Percentiles rank a stretch among this genome's conserved stretches.
phyloP scores from a whole-genome alignment of 1,140 invertebrate genomes.

The Copidosoma floridanum region DNA sequence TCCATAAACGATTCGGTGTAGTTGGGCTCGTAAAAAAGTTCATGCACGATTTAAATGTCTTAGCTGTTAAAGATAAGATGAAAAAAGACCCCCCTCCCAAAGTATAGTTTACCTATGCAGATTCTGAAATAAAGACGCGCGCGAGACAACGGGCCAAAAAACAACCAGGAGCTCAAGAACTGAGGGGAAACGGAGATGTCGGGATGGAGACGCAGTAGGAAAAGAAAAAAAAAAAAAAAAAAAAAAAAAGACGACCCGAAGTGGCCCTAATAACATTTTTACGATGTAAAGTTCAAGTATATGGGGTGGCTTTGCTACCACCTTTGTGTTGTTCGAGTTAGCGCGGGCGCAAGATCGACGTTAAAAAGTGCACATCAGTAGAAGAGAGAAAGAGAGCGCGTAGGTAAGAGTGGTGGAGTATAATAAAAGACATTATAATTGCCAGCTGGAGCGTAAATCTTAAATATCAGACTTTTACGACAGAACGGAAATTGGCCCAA shows the following conservation, averaged over 20 bases:
- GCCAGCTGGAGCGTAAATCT: constrained; percentile 53
- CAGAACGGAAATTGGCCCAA: constrained; percentile 49
- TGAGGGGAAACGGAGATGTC: not conserved
- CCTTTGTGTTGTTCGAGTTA: no score
- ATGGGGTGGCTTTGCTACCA: no score
- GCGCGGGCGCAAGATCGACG: constrained; percentile 27
- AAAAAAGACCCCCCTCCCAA: no score
- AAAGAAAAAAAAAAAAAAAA: constrained; percentile 15
- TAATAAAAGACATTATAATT: constrained; percentile 57
- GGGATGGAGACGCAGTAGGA: not conserved
- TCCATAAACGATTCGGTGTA: no score
- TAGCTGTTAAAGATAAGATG: constrained; percentile 28
- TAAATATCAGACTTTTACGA: constrained; percentile 53
- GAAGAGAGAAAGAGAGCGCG: constrained; percentile 31
- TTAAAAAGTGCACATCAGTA: constrained; percentile 32
- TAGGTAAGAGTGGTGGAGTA: no score
- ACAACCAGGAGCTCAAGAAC: not conserved
- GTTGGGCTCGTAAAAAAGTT: constrained; percentile 44
- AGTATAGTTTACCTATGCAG: no score
- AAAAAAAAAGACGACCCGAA: no score
- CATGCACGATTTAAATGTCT: constrained; percentile 53
- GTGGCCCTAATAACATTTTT: constrained; percentile 54
- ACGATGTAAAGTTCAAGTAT: constrained; percentile 53
- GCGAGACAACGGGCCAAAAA: not conserved
- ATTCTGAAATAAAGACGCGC: no score